Percentiles rank a stretch among this genome's conserved stretches.
Conservation (phyloP, 2,888 invertebrate genomes). For the Drosophila infuscata region DNA sequence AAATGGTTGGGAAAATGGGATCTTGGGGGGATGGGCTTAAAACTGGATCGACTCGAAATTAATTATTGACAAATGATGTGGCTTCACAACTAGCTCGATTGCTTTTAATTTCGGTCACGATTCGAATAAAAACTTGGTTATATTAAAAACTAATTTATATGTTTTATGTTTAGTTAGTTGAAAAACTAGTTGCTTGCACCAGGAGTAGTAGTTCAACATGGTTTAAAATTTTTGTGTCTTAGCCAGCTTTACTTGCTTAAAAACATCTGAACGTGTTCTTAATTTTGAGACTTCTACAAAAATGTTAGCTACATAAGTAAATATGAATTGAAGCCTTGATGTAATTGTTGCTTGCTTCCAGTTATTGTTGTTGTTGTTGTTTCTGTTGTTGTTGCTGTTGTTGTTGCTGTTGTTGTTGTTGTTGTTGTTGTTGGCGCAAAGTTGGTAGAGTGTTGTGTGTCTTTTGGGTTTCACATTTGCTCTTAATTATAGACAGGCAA, state of each 20-base stretch:
- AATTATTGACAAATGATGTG: neutral
- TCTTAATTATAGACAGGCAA: slow-evolving; percentile 73
- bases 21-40: no score
- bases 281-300: neutral
- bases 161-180: slow-evolving; percentile 17
- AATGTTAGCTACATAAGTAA: slow-evolving; percentile 11
- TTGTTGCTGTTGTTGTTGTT: slow-evolving; percentile 6
- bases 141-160: neutral
- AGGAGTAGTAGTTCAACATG: neutral
- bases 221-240: neutral
- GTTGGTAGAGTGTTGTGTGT: slow-evolving; percentile 2
- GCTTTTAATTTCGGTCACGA: neutral
- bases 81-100: slow-evolving; percentile 2
- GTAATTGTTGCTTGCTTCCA: slow-evolving; percentile 13
- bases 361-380: slow-evolving; percentile 7
- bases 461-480: slow-evolving; percentile 23
- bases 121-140: neutral
- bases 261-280: slow-evolving; percentile 1
- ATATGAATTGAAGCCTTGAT: slow-evolving; percentile 18
- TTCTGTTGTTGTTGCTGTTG: slow-evolving; percentile 21
- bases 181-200: slow-evolving; percentile 31
- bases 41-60: neutral
- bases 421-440: slow-evolving; percentile 10
- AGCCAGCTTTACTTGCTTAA: neutral
- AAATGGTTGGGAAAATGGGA: no score